Evolutionary conservation across 2,888 invertebrate genomes (phyloP).

Genomic region (Serripes groenlandicus): DNA sequence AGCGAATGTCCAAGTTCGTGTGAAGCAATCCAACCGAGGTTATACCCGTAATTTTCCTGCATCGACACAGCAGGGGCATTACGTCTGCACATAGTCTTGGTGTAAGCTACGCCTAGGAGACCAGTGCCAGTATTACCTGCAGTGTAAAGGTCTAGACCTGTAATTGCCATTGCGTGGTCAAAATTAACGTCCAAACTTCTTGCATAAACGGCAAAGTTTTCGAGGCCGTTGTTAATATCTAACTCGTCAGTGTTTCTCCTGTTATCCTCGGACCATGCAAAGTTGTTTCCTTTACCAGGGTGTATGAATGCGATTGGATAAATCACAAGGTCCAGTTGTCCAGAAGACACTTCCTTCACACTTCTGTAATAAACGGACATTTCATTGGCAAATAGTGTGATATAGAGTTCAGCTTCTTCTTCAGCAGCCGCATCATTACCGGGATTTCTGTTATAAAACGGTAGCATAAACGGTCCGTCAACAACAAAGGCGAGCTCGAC

Average conservation of each 20-base stretch:
- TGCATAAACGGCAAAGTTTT: neutral
- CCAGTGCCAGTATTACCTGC: neutral
- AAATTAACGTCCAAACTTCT: neutral
- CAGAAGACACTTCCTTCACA: neutral
- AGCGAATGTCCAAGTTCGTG: conserved; percentile 8
- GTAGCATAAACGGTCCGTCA: neutral
- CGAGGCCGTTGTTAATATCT: neutral
- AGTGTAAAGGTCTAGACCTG: neutral
- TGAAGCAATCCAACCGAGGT: conserved; percentile 16
- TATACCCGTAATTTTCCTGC: conserved; percentile 4
- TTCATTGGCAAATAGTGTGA: conserved; percentile 14
- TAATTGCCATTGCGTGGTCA: conserved; percentile 10
- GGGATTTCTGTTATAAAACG: conserved; percentile 7
- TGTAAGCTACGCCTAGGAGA: neutral
- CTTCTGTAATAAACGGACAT: conserved; percentile 5
- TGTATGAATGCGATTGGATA: neutral
- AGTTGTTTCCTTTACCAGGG: conserved; percentile 12
- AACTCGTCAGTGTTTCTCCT: neutral
- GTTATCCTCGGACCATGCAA: conserved; percentile 2
- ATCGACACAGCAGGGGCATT: neutral
- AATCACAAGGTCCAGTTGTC: neutral
- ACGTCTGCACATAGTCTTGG: neutral
- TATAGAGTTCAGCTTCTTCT: conserved; percentile 12
- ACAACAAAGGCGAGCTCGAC: neutral
- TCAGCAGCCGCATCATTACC: conserved; percentile 1